phyloP scores from a whole-genome alignment of 2,113 vertebrate species.

The Gymnocephalus cernua region DNA sequence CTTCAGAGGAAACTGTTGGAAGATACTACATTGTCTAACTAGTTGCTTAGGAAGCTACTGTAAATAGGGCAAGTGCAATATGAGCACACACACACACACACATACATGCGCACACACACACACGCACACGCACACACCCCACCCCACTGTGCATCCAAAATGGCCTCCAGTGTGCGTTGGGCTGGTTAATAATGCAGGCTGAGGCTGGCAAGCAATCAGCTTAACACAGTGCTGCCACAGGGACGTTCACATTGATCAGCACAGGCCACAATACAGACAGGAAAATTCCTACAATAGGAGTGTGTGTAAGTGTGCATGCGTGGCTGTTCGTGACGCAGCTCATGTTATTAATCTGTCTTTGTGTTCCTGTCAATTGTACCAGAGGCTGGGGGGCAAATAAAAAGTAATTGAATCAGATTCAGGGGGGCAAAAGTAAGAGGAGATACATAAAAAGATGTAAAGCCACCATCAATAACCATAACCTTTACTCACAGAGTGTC shows the following conservation, averaged over 20 bases:
- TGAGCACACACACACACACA: slow-evolving; percentile 20
- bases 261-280: neutral
- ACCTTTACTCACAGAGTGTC: neutral
- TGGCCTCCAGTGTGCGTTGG: slow-evolving; percentile 28
- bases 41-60: slow-evolving; percentile 31
- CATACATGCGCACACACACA: slow-evolving; percentile 20
- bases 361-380: neutral
- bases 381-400: slow-evolving; percentile 9
- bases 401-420: slow-evolving; percentile 11
- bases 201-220: slow-evolving; percentile 45
- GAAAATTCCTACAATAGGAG: slow-evolving; percentile 14
- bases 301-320: neutral
- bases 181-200: slow-evolving; percentile 63
- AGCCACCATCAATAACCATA: neutral
- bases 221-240: slow-evolving; percentile 34
- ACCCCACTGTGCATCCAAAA: slow-evolving; percentile 28
- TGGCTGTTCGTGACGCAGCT: neutral
- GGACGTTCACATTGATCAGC: slow-evolving; percentile 28
- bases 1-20: neutral
- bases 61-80: slow-evolving; percentile 47
- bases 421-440: neutral
- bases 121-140: neutral
- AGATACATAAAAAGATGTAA: neutral
- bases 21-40: neutral
- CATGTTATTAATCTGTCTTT: slow-evolving; percentile 18